Percentiles rank a stretch among this genome's conserved stretches.
Conservation (phyloP, 35 echinoderm and acorn worm species). For the Stichopus chloronotus region DNA sequence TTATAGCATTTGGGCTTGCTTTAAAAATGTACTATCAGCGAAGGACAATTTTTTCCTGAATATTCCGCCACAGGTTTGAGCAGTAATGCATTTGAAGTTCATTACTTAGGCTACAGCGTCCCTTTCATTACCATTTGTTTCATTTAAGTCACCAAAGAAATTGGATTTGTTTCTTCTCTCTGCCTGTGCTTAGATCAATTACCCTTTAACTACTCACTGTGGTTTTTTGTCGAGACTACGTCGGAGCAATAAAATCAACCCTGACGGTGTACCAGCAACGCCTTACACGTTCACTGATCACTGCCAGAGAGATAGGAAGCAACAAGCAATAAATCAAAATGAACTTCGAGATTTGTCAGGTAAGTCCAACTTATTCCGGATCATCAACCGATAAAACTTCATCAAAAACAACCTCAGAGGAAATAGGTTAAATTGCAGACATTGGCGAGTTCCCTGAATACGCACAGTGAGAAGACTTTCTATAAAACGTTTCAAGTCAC, state of each 20-base stretch:
- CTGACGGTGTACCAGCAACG: neutral
- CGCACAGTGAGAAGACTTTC: neutral
- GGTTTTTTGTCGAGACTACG: neutral
- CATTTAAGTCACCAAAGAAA: neutral
- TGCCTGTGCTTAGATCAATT: neutral
- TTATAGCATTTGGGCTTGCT: too few species aligned
- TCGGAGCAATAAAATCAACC: neutral
- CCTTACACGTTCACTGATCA: neutral
- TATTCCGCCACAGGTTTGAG: neutral
- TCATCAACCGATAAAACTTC: neutral
- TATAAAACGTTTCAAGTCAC: neutral
- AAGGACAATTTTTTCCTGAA: too few species aligned
- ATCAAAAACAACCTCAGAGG: neutral
- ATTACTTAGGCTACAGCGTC: neutral
- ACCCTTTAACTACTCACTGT: neutral
- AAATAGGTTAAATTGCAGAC: neutral
- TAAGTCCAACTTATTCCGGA: neutral
- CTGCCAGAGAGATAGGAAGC: neutral
- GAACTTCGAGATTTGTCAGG: neutral
- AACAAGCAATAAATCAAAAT: neutral
- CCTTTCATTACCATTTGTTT: neutral
- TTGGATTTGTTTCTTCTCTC: neutral
- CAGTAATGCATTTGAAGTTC: neutral
- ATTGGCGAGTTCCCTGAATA: neutral
- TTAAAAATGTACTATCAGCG: too few species aligned